A percentile compares a stretch with the other conserved stretches of the same genome.
These are phyloP conservation scores for Lucilia sericata DNA, from an alignment of 1,140 invertebrate species.

Conservation along the genomic window DNA sequence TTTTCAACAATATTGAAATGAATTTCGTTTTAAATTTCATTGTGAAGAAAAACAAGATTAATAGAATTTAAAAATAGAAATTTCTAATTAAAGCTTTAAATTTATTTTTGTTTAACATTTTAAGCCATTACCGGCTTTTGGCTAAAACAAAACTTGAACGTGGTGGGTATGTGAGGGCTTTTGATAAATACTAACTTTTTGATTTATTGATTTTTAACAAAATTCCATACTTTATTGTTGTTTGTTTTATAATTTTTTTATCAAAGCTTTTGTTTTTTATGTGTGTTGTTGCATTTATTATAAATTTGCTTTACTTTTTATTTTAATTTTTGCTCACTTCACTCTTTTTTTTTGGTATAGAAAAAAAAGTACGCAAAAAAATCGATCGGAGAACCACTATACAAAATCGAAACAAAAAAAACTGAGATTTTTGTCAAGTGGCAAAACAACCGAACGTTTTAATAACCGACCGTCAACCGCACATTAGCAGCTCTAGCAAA, in stretches of 20 bases:
- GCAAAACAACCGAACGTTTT: conserved; percentile 14
- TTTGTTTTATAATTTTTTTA: conserved; percentile 8
- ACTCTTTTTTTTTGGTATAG: not conserved
- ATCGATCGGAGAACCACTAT: conserved; percentile 24
- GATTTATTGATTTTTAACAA: conserved; percentile 44
- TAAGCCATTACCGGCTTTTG: not conserved
- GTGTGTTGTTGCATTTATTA: not conserved
- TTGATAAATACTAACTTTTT: conserved; percentile 20
- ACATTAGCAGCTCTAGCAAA: conserved; percentile 33
- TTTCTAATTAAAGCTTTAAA: conserved; percentile 11
- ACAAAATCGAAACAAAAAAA: conserved; percentile 22
- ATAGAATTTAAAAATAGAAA: not conserved
- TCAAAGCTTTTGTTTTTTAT: not conserved
- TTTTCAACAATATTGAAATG: not conserved
- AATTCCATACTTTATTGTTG: conserved; percentile 36
- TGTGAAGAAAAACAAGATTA: not conserved
- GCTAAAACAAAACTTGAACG: too few species aligned
- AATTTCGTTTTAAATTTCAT: not conserved
- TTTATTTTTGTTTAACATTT: not conserved
- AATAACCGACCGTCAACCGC: conserved; percentile 31
- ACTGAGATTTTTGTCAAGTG: conserved; percentile 35
- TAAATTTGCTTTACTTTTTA: conserved; percentile 1
- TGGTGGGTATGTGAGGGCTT: not conserved
- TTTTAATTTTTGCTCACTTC: conserved; percentile 25
- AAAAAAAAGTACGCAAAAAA: conserved; percentile 32